Percentiles rank a stretch among this genome's conserved stretches.
These are phyloP conservation scores for Oreochromis niloticus DNA, from an alignment of 2,113 vertebrate genomes.

Conservation along the genomic window DNA sequence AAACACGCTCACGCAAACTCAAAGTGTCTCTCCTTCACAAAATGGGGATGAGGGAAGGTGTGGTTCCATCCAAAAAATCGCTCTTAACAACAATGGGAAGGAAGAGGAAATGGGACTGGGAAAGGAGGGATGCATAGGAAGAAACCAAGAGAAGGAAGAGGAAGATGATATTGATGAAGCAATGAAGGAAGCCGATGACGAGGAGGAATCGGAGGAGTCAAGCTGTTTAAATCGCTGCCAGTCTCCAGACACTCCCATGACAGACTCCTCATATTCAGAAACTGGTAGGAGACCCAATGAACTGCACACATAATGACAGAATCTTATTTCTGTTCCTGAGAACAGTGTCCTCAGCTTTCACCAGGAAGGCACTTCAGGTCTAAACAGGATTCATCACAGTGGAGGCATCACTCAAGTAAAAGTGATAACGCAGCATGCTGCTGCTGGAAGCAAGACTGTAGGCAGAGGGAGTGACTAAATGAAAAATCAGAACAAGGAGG, in stretches of 20 bases:
- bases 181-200: constrained; percentile 57
- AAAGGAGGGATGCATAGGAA: neutral
- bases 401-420: neutral
- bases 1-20: constrained; percentile 7
- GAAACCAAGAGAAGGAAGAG: constrained; percentile 19
- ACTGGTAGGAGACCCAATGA: constrained; percentile 49
- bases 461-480: neutral
- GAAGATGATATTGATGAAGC: constrained; percentile 55
- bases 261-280: constrained; percentile 68
- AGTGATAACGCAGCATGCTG: neutral
- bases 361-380: neutral
- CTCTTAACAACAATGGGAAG: constrained; percentile 39
- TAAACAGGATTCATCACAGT: neutral
- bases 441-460: neutral
- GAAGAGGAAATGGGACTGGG: neutral
- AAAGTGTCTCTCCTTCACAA: constrained; percentile 32
- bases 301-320: neutral
- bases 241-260: constrained; percentile 61
- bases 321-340: neutral
- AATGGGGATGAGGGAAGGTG: constrained; percentile 17
- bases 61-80: neutral
- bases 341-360: neutral
- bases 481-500: neutral
- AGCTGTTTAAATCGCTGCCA: constrained; percentile 49
- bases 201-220: constrained; percentile 51